Evolutionary conservation across 2,888 invertebrate genomes (phyloP).

Genomic region (Hartigia nigra): DNA sequence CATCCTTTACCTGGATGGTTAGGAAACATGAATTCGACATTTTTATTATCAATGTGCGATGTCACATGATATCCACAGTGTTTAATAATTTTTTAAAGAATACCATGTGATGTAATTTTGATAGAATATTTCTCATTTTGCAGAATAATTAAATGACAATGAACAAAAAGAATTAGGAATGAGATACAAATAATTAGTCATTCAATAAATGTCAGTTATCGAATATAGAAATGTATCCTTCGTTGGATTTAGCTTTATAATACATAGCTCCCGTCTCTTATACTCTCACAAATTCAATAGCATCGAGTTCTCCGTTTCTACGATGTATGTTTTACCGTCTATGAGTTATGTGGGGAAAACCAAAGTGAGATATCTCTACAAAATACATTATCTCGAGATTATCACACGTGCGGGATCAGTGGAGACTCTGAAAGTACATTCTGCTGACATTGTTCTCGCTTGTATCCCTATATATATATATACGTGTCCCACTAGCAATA

Average conservation of each 20-base stretch:
- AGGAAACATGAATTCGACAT: too few relatives aligned
- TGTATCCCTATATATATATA: background rate
- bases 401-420: background rate
- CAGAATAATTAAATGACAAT: background rate
- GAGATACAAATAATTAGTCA: background rate
- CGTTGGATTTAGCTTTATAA: too few relatives aligned
- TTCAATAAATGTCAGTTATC: background rate
- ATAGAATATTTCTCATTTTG: background rate
- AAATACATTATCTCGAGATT: constrained; percentile 33
- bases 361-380: constrained; percentile 39
- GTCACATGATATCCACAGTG: background rate
- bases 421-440: background rate
- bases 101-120: too few relatives aligned
- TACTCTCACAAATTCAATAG: background rate
- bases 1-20: background rate
- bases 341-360: constrained; percentile 45
- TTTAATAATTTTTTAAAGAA: too few relatives aligned
- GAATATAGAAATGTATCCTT: too few relatives aligned
- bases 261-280: background rate
- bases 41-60: background rate
- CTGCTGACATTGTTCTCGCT: background rate
- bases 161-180: background rate
- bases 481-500: background rate
- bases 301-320: background rate
- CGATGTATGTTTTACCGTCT: background rate